Conservation (phyloP, 2,888 invertebrate genomes). For the Rhingia rostrata region DNA sequence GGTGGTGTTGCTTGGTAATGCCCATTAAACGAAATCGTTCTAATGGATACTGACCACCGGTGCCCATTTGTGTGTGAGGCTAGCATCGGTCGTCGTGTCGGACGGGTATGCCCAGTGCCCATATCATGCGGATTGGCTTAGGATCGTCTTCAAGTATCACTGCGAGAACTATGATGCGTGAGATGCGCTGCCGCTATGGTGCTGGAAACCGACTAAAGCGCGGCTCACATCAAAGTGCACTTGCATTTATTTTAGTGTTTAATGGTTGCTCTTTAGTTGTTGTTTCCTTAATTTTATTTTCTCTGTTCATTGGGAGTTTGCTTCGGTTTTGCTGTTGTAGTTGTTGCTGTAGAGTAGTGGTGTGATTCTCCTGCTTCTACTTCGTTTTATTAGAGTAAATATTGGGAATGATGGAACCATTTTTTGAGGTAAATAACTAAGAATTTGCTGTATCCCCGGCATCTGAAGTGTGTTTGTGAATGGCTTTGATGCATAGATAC, state of each 20-base stretch:
- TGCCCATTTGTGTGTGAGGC: conserved; percentile 36
- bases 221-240: conserved; percentile 73
- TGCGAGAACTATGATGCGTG: conserved; percentile 74
- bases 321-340: no score
- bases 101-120: conserved; percentile 33
- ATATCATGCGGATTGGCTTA: conserved; percentile 41
- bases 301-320: conserved; percentile 43
- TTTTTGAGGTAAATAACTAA: conserved; percentile 70
- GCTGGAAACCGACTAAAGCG: conserved; percentile 29
- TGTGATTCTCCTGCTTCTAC: conserved; percentile 23
- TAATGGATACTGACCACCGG: conserved; percentile 68
- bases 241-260: conserved; percentile 75
- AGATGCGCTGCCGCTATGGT: conserved; percentile 41
- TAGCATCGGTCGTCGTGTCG: conserved; percentile 6
- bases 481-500: conserved; percentile 54
- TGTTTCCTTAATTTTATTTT: conserved; percentile 72
- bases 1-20: conserved; percentile 53
- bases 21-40: conserved; percentile 73
- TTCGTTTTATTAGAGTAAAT: conserved; percentile 73
- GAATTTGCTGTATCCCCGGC: conserved; percentile 40
- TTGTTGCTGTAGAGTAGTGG: background rate
- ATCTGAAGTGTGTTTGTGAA: conserved; percentile 66
- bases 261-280: conserved; percentile 74
- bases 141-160: conserved; percentile 67
- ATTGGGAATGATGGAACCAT: conserved; percentile 71